A percentile compares a stretch with the other conserved stretches of the same genome.
Conservation (phyloP, 1,140 invertebrate species). For the Drosophila pectinifera region DNA sequence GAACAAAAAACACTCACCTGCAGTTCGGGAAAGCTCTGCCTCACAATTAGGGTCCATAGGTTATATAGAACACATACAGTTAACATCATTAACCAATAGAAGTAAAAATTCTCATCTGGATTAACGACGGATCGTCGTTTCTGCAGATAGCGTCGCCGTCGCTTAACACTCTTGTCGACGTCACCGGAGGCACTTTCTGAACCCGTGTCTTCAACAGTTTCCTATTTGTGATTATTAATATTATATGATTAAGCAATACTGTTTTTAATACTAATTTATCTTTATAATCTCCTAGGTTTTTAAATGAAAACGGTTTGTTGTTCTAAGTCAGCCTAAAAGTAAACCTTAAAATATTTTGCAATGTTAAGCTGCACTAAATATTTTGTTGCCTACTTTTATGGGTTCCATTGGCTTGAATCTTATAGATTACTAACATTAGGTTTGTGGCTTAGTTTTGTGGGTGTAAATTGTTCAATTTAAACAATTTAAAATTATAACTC, state of each 20-base stretch:
- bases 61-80: constrained; percentile 97
- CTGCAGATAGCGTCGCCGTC: constrained; percentile 88
- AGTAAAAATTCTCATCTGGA: constrained; percentile 97
- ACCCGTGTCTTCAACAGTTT: constrained; percentile 88
- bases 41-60: constrained; percentile 97
- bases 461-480: too few species aligned
- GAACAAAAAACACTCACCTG: constrained; percentile 86
- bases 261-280: too few species aligned
- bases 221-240: constrained; percentile 37
- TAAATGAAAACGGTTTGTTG: too few species aligned
- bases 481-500: too few species aligned
- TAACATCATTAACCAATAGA: constrained; percentile 96
- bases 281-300: too few species aligned
- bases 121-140: constrained; percentile 95
- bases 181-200: constrained; percentile 88
- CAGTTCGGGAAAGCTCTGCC: constrained; percentile 96
- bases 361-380: background rate
- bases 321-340: too few species aligned
- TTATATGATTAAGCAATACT: too few species aligned
- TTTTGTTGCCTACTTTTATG: background rate
- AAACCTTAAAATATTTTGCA: background rate
- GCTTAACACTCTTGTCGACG: constrained; percentile 87
- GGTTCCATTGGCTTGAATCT: too few species aligned
- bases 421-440: too few species aligned
- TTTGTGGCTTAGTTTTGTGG: too few species aligned